phyloP scores from a whole-genome alignment of 2,113 vertebrate genomes.

The Furnarius figulus region DNA sequence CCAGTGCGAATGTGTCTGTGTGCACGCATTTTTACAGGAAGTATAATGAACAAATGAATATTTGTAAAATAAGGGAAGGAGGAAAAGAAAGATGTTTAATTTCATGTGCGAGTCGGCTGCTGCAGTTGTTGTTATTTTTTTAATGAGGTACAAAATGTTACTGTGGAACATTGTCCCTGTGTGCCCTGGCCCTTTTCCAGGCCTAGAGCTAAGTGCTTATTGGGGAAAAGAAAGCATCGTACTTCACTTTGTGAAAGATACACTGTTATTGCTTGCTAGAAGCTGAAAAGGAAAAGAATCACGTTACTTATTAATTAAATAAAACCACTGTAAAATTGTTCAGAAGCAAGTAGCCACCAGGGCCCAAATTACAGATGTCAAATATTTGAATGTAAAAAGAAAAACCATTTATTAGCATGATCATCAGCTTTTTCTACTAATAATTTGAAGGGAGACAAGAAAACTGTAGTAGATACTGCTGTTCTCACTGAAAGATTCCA shows the following conservation, averaged over 20 bases:
- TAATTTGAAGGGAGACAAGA: neutral
- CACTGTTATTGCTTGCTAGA: neutral
- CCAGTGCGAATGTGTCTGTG: neutral
- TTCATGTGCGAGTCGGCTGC: neutral
- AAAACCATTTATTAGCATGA: neutral
- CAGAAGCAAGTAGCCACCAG: neutral
- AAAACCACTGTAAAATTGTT: neutral
- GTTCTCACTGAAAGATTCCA: neutral
- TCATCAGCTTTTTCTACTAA: neutral
- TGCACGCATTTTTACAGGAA: neutral
- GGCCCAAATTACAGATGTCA: neutral
- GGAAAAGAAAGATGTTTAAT: neutral
- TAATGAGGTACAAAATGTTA: constrained; percentile 53
- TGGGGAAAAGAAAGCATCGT: neutral
- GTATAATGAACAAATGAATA: neutral
- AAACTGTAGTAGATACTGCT: neutral
- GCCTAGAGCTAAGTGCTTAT: neutral
- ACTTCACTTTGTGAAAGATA: constrained; percentile 32
- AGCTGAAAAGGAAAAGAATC: constrained; percentile 15
- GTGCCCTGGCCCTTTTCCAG: constrained; percentile 49
- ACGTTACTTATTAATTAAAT: constrained; percentile 24
- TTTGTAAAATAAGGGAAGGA: neutral
- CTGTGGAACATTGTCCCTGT: constrained; percentile 1
- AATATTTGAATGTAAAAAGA: neutral
- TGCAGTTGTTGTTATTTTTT: neutral